Evolutionary conservation across 2,113 vertebrate species (phyloP).

Genomic region (Mustela lutreola): DNA sequence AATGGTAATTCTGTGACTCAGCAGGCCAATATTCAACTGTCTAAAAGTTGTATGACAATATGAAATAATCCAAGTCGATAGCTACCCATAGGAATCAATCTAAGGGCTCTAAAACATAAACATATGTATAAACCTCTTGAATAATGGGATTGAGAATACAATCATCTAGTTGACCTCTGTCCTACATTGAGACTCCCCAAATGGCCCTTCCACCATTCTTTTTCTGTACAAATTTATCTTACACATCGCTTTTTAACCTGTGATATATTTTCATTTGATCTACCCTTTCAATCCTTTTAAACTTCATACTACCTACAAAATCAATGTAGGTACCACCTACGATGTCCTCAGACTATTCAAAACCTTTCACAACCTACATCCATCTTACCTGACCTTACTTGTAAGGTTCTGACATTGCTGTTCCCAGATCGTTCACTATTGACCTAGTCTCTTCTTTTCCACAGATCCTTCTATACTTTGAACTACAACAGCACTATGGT

Average conservation of each 20-base stretch:
- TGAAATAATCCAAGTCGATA: not conserved
- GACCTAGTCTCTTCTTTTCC: not conserved
- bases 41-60: not conserved
- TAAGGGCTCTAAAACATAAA: not conserved
- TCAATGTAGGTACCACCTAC: not conserved
- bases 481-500: not conserved
- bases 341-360: not conserved
- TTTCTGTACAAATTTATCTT: not conserved
- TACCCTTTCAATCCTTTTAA: not conserved
- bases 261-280: not conserved
- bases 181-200: not conserved
- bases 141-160: not conserved
- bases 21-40: not conserved
- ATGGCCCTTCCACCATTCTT: not conserved
- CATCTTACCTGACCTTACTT: not conserved
- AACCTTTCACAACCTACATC: not conserved
- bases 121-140: not conserved
- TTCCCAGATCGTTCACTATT: not conserved
- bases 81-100: not conserved
- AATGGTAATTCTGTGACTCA: constrained; percentile 5
- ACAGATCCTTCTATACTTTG: not conserved
- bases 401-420: not conserved
- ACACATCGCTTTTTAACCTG: not conserved
- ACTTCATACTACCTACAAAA: not conserved
- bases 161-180: not conserved